Evolutionary conservation across 1,140 invertebrate genomes (phyloP), one percentile per base, ranked within the genome.

Genomic region (Cylas formicarius): DNA sequence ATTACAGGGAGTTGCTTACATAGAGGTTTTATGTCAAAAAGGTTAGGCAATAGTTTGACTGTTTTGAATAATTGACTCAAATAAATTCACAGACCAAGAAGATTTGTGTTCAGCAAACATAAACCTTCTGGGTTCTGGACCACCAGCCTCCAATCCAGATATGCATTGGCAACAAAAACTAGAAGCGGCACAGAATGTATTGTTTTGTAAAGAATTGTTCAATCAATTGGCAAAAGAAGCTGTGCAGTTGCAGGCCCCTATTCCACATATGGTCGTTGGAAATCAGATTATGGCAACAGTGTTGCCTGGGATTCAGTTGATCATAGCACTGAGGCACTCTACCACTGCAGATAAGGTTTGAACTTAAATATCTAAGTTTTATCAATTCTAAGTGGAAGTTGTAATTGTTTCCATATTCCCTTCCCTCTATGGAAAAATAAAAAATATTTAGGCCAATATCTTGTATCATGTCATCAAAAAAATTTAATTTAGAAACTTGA

Each of bases 131-230:
- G 74, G 75, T 11, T 65, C 68, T 5, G 61, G 61, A 28, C 74
- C 77, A 0, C 78, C 78, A 20, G 78, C 81, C 7, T 74, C 81
- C 1, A 79, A 78, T 16, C 72, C 82, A 0, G 87, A 91, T 50
- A 75, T 83, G 28, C 82, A 89, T 62, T 98, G 93, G 94, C 90
- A 96, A 56, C 86, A 90, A 55, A 91, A 91, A 62, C 68, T 98
- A 5, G 93, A 97, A 67, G 86, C 87, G 2, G 93, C 93, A 0
- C 94, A 98, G 62, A 97, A 97, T 70, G 92, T 97, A 20, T 68
- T 97, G 3, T 98, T 96, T 68, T 97, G 93, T 66, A 97, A 97
- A 71, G 94, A 98, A 69, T 66, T 97, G 2, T 97, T 98, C 63
- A 87, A 88, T 47, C 87, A 96, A 62, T 69, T 98, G 21, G 92